Conservation (phyloP, 2,113 vertebrate genomes). For the Polypterus bichir region DNA sequence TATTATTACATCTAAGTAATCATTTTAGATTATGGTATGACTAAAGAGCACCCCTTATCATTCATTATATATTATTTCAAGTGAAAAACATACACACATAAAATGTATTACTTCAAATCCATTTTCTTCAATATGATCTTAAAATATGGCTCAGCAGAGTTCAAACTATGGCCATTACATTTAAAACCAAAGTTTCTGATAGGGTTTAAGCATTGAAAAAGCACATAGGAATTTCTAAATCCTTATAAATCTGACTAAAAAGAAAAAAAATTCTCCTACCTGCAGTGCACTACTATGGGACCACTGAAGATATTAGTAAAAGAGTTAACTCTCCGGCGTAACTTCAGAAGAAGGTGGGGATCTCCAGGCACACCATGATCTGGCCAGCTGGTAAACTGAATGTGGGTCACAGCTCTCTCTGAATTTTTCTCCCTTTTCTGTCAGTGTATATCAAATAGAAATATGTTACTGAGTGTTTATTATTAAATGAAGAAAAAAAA, state of each 20-base stretch:
- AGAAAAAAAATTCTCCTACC: conserved; percentile 38
- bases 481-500: too few relatives aligned
- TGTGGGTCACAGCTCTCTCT: conserved; percentile 81
- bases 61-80: neutral
- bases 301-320: conserved; percentile 93
- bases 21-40: neutral
- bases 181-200: too few relatives aligned
- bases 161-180: too few relatives aligned
- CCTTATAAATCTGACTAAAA: neutral
- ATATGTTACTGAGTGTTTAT: too few relatives aligned
- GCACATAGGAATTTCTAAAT: neutral
- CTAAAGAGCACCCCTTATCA: neutral
- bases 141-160: too few relatives aligned
- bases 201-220: neutral
- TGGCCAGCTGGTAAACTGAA: conserved; percentile 94
- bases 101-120: neutral
- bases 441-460: neutral
- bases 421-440: conserved; percentile 68
- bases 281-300: conserved; percentile 88
- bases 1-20: too few relatives aligned
- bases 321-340: conserved; percentile 75
- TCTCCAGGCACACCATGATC: conserved; percentile 90
- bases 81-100: neutral
- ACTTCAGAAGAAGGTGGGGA: conserved; percentile 78
- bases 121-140: too few relatives aligned